These are phyloP conservation scores for Chelidonichthys spinosus DNA, from an alignment of 2,797 vertebrate species.

Conservation along the genomic window DNA sequence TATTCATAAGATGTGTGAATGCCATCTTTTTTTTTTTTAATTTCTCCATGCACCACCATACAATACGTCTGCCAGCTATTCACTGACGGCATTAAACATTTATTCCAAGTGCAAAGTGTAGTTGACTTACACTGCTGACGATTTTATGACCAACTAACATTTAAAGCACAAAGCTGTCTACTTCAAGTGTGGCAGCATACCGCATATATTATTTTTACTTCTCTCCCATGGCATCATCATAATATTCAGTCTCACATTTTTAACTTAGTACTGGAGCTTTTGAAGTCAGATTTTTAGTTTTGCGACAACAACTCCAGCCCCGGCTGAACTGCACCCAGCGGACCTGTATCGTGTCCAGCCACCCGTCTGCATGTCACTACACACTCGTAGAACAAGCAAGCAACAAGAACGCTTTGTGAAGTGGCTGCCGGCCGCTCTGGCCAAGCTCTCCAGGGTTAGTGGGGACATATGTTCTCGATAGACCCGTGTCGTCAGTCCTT, in stretches of 20 bases:
- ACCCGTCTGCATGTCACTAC: constrained; percentile 57
- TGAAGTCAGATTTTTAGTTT: constrained; percentile 33
- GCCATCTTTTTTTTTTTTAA: background rate
- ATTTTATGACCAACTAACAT: constrained; percentile 6
- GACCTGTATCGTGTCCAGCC: constrained; percentile 50
- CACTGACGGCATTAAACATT: background rate
- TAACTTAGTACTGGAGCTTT: constrained; percentile 6
- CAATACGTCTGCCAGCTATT: background rate
- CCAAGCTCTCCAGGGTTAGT: constrained; percentile 59
- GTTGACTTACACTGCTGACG: background rate
- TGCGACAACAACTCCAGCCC: constrained; percentile 20
- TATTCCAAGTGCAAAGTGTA: constrained; percentile 20
- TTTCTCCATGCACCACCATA: background rate
- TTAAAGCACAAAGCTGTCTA: constrained; percentile 8
- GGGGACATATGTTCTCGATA: constrained; percentile 69
- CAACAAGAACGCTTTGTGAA: constrained; percentile 69
- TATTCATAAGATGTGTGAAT: constrained; percentile 4
- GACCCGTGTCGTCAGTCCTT: constrained; percentile 65
- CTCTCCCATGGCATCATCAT: constrained; percentile 29
- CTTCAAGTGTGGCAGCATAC: constrained; percentile 2
- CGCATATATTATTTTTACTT: constrained; percentile 25
- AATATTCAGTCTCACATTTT: constrained; percentile 30
- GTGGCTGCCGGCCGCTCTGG: constrained; percentile 21
- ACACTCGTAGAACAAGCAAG: constrained; percentile 47
- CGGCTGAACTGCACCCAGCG: constrained; percentile 20